Evolutionary conservation across 2,888 invertebrate species (phyloP).

Genomic region (Carcina quercana): DNA sequence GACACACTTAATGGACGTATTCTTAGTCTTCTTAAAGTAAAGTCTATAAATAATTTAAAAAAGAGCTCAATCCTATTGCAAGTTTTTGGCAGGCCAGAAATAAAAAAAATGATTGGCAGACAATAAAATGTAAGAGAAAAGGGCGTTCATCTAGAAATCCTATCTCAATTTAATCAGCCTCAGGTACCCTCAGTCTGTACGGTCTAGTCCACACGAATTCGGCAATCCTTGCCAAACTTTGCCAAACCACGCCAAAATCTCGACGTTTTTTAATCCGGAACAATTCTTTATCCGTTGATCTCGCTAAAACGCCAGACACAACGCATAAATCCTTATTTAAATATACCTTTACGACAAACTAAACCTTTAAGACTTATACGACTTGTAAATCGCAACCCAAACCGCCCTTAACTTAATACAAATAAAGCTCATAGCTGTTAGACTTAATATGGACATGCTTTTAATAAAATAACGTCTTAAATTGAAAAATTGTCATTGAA

Average conservation of each 20-base stretch:
- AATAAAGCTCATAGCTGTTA: constrained; percentile 29
- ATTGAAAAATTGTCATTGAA: constrained; percentile 14
- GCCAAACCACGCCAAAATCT: constrained; percentile 12
- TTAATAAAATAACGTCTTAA: constrained; percentile 30
- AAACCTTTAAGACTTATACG: constrained; percentile 27
- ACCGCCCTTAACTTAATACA: constrained; percentile 18
- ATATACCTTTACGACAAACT: constrained; percentile 46
- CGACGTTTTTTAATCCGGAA: constrained; percentile 48
- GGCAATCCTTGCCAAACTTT: constrained; percentile 15
- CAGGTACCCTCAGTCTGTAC: too few relatives aligned
- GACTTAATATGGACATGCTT: constrained; percentile 14
- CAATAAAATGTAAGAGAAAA: too few relatives aligned
- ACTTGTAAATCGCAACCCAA: constrained; percentile 18
- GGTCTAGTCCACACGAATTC: too few relatives aligned
- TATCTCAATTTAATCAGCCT: too few relatives aligned
- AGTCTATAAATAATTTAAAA: too few relatives aligned
- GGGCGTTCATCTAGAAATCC: too few relatives aligned
- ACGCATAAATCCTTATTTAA: constrained; percentile 74
- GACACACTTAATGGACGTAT: too few relatives aligned
- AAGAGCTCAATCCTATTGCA: too few relatives aligned
- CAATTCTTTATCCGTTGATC: constrained; percentile 64
- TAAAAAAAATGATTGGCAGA: too few relatives aligned
- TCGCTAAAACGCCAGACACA: constrained; percentile 71
- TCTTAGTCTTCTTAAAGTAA: too few relatives aligned
- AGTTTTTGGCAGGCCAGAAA: too few relatives aligned